Conservation (phyloP, 2,113 vertebrate genomes). For the Equus przewalskii region DNA sequence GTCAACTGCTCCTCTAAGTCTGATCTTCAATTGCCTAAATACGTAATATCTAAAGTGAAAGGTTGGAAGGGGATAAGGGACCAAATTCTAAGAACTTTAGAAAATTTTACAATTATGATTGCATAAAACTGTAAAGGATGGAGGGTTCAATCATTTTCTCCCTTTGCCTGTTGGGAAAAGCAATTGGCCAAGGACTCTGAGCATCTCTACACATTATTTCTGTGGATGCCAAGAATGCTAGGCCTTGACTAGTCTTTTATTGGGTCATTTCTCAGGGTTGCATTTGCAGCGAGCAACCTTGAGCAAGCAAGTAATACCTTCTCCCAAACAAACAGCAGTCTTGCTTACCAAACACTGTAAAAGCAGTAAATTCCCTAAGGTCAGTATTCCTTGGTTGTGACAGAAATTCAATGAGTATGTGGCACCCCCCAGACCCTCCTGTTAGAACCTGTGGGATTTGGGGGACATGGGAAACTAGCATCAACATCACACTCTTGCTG, state of each 20-base stretch:
- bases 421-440: not conserved
- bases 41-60: not conserved
- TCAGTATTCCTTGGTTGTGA: not conserved
- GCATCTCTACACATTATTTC: not conserved
- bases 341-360: not conserved
- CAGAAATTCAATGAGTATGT: not conserved
- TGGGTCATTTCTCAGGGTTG: not conserved
- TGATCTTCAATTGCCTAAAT: not conserved
- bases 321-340: not conserved
- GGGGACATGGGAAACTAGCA: not conserved
- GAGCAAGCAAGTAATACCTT: not conserved
- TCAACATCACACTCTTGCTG: too few relatives aligned
- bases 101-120: constrained; percentile 6
- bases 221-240: not conserved
- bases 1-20: not conserved
- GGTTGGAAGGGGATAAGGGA: not conserved
- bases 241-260: not conserved
- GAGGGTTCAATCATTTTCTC: not conserved
- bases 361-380: not conserved
- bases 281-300: not conserved
- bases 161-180: not conserved
- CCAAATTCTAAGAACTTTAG: constrained; percentile 34
- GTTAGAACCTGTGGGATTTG: not conserved
- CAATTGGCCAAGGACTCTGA: not conserved
- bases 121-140: not conserved